Conservation (phyloP, 2,888 invertebrate species). For the Andrena dorsata region DNA sequence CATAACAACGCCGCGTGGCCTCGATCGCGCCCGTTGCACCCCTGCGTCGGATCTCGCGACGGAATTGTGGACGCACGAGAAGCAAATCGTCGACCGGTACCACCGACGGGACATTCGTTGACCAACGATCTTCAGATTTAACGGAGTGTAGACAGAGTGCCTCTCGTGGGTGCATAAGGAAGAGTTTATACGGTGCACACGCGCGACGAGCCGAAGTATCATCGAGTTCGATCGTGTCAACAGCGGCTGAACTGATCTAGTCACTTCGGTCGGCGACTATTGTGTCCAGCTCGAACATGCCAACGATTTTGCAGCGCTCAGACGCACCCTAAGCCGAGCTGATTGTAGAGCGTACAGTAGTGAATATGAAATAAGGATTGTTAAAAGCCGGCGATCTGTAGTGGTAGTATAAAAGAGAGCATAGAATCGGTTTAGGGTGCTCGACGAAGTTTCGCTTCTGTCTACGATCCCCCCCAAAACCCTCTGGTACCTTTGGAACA, state of each 20-base stretch:
- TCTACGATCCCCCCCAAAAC: conserved; percentile 28
- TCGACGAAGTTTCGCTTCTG: conserved; percentile 60
- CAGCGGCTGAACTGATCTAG: conserved; percentile 8
- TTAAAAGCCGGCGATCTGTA: neutral
- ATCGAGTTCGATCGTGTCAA: conserved; percentile 20
- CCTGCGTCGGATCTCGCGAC: conserved; percentile 20
- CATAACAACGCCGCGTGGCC: conserved; percentile 18
- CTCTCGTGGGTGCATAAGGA: conserved; percentile 37
- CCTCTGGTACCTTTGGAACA: neutral
- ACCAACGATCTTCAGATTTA: neutral
- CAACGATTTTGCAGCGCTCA: conserved; percentile 34
- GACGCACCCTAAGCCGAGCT: conserved; percentile 49
- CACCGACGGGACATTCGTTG: neutral
- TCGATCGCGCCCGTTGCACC: conserved; percentile 20
- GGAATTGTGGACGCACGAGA: conserved; percentile 45
- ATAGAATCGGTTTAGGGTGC: conserved; percentile 60
- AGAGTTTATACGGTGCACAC: conserved; percentile 37
- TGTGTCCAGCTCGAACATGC: conserved; percentile 30
- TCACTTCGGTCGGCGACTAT: conserved; percentile 18
- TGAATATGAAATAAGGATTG: no score
- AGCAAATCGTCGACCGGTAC: conserved; percentile 4
- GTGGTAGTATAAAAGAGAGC: neutral
- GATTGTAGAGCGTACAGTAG: neutral
- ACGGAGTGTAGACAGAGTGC: neutral
- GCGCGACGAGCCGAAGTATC: conserved; percentile 16